Base-by-base conservation (phyloP, 2,797 vertebrate genomes). In the Myotis vivesi region DNA sequence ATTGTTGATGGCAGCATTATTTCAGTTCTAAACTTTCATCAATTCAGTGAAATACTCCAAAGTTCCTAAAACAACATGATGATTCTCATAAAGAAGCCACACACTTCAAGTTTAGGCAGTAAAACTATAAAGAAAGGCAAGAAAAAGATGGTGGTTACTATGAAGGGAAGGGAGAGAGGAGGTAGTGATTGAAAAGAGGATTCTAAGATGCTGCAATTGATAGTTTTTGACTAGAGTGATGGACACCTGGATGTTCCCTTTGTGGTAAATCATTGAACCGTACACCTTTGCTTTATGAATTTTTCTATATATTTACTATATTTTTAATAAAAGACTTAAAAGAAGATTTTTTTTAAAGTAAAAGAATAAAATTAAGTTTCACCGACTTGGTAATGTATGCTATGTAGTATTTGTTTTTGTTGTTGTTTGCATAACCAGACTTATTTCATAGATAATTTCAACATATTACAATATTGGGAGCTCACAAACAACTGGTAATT, bases 401-500 rank as follows among this genome's bases (percentile, higher is more conserved):
- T 55, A 86, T 23, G 3, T 41, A 86, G 19, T 64, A 59, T 72
- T 89, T n/a, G 8, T 76, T 81, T 59, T 76, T 80, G 3, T 71
- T 69, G 15, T 91, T 53, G 20, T 86, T 87, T 72, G 25, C 59
- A 91, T 41, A 17, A 33, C 25, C 15, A 91, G 46, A 95, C 72
- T 83, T 25, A 89, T 68, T 88, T 94, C 33, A 87, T n/a, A 69
- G 23, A 88, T 87, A 15, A 89, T 76, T 59, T 79, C 41, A 49
- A 7, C 62, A 71, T 15, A 57, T 68, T 76, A 76, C 46, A 93
- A 59, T 38, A 55, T 51, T 81, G 25, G 20, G 3, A 55, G 15
- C 46, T 86, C 41, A 80, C 55, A 80, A 83, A 86, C 2, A 86
- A 66, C 7, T 77, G 12, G 4, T 41, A 55, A 88, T 33, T 62